These are phyloP conservation scores for Mythimna pallens DNA, from an alignment of 2,888 invertebrate species.

Conservation along the genomic window DNA sequence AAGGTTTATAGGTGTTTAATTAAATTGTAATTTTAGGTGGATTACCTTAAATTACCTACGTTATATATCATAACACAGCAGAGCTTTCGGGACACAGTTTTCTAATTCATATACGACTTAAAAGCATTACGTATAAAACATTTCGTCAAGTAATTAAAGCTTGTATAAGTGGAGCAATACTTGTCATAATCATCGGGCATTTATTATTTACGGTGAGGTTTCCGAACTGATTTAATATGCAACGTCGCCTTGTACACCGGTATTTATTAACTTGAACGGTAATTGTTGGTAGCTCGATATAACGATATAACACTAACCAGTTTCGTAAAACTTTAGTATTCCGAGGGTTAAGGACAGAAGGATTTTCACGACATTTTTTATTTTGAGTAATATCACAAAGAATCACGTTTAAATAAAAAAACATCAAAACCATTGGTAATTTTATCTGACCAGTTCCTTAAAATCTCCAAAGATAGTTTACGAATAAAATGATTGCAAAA, in stretches of 20 bases:
- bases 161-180: conserved; percentile 79
- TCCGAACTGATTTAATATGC: conserved; percentile 85
- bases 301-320: conserved; percentile 59
- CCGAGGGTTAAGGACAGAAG: conserved; percentile 28
- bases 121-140: conserved; percentile 71
- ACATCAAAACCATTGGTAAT: conserved; percentile 20
- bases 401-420: conserved; percentile 41
- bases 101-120: conserved; percentile 73
- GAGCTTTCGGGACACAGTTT: conserved; percentile 61
- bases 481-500: conserved; percentile 71
- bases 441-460: conserved; percentile 40
- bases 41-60: not conserved
- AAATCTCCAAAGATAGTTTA: conserved; percentile 60
- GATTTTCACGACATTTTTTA: conserved; percentile 32
- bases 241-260: conserved; percentile 75
- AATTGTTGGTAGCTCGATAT: conserved; percentile 75
- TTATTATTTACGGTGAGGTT: conserved; percentile 80
- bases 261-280: conserved; percentile 80
- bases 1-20: no score
- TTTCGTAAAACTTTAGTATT: conserved; percentile 51
- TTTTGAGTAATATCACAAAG: conserved; percentile 27
- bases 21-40: not conserved
- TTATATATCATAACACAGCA: not conserved
- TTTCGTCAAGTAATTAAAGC: conserved; percentile 82
- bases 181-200: conserved; percentile 80